A percentile compares a stretch with the other conserved stretches of the same genome.
Conservation (phyloP, 2,113 vertebrate genomes). For the Tupaia tana region DNA sequence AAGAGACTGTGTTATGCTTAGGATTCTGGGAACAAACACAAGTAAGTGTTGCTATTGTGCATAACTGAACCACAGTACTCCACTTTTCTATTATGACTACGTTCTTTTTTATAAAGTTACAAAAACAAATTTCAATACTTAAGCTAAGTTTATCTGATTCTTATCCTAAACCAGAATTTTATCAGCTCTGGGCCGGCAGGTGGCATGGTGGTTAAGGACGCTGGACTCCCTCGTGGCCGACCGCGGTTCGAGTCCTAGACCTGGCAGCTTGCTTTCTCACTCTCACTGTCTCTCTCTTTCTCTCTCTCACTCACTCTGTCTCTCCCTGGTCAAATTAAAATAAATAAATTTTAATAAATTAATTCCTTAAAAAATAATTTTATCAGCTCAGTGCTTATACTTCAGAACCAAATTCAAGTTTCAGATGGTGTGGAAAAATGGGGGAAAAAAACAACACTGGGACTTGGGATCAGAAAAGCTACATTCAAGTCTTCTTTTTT, state of each 20-base stretch:
- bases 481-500: neutral
- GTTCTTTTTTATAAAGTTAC: neutral
- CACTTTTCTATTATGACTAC: neutral
- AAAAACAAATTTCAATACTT: slow-evolving; percentile 26
- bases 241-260: too few species aligned
- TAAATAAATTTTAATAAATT: too few species aligned
- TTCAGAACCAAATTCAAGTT: slow-evolving; percentile 21
- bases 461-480: neutral
- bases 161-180: neutral
- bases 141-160: neutral
- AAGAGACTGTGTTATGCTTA: neutral
- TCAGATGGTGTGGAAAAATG: neutral
- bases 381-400: neutral
- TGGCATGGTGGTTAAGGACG: too few species aligned
- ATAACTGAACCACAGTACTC: neutral
- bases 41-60: neutral
- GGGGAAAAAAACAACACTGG: neutral
- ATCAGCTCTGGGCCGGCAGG: neutral
- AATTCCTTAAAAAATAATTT: neutral
- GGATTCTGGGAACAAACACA: neutral
- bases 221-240: too few species aligned
- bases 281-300: too few species aligned
- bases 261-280: too few species aligned
- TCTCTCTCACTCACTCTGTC: too few species aligned
- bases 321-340: too few species aligned